phyloP scores from a whole-genome alignment of 2,113 vertebrate species.

The Pterocles burchelli region DNA sequence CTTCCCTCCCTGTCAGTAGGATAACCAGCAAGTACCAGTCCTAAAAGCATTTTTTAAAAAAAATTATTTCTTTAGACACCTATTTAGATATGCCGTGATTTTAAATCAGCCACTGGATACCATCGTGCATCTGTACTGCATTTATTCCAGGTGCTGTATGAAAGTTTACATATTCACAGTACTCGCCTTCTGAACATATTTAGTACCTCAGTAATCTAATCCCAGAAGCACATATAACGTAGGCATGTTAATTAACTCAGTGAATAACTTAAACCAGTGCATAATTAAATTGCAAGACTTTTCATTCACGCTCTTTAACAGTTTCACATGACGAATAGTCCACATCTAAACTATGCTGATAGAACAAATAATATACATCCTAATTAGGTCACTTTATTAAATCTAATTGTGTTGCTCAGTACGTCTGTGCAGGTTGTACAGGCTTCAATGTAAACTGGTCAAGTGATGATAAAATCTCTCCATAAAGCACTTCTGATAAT shows the following conservation, averaged over 20 bases:
- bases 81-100: neutral
- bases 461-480: neutral
- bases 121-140: neutral
- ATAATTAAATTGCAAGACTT: conserved; percentile 15
- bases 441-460: neutral
- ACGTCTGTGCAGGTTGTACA: neutral
- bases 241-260: neutral
- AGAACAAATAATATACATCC: neutral
- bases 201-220: neutral
- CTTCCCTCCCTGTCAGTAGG: neutral
- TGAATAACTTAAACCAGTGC: neutral
- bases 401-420: neutral
- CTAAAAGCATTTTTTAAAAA: neutral
- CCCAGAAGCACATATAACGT: neutral
- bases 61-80: neutral
- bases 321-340: neutral
- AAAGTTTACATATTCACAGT: neutral
- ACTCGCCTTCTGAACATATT: neutral
- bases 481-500: neutral
- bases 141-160: neutral
- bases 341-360: neutral
- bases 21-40: neutral
- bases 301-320: conserved; percentile 7
- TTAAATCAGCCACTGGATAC: neutral
- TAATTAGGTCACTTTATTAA: conserved; percentile 6